phyloP scores from a whole-genome alignment of 2,113 vertebrate genomes.

The Capreolus pygargus region DNA sequence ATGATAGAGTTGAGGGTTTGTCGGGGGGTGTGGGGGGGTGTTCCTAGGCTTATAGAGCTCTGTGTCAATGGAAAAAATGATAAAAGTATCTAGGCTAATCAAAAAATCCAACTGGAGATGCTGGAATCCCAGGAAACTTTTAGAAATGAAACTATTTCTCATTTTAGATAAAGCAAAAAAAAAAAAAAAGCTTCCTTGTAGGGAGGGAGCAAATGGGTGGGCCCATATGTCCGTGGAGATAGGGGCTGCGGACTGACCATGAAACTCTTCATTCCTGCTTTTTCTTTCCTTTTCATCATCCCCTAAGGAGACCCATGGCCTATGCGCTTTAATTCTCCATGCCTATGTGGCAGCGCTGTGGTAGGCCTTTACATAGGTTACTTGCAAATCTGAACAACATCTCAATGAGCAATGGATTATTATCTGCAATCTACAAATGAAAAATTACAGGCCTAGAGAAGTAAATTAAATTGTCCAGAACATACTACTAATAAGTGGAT shows the following conservation, averaged over 20 bases:
- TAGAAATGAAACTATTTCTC: neutral
- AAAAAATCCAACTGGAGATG: neutral
- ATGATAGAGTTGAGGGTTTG: neutral
- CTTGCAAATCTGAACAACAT: neutral
- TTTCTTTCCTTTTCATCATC: neutral
- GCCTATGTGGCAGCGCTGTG: rapidly evolving
- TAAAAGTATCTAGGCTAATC: neutral
- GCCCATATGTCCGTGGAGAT: neutral
- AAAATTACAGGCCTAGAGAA: neutral
- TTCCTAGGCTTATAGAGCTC: neutral
- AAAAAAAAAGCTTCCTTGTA: neutral
- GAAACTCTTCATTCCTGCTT: neutral
- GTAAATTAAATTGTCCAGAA: neutral
- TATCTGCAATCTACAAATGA: neutral
- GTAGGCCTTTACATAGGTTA: neutral
- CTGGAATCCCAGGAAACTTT: neutral
- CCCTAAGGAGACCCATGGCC: neutral
- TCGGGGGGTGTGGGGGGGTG: neutral
- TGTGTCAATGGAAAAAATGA: neutral
- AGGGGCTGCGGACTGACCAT: neutral
- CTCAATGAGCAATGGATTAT: neutral
- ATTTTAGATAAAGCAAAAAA: neutral
- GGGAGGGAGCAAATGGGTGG: neutral
- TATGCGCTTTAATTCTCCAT: neutral
- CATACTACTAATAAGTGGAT: neutral